Conservation (phyloP, 2,888 invertebrate species). For the Spilarctia lutea region DNA sequence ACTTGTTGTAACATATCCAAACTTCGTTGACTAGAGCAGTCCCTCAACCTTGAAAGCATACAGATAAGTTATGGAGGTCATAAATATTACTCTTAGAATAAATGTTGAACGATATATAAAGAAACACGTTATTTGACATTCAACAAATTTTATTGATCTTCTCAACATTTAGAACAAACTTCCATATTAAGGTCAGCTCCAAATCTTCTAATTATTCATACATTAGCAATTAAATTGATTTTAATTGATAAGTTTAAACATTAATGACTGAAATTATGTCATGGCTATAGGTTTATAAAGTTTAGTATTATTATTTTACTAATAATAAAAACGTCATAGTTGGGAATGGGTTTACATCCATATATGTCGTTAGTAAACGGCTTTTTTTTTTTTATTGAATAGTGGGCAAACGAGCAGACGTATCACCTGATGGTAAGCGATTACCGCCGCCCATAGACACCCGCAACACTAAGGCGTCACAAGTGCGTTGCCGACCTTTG, state of each 20-base stretch:
- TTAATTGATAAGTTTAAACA: not conserved
- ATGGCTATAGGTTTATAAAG: not conserved
- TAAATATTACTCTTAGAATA: not conserved
- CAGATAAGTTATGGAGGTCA: not conserved
- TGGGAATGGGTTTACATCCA: not conserved
- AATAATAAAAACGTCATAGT: not conserved
- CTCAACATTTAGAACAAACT: slow-evolving; percentile 1
- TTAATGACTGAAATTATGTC: not conserved
- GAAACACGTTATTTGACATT: not conserved
- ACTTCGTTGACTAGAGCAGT: not conserved
- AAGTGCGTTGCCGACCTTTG: too few relatives aligned
- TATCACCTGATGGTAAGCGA: too few relatives aligned
- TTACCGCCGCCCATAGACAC: too few relatives aligned
- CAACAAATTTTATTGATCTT: not conserved
- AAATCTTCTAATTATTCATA: not conserved
- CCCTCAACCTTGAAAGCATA: not conserved
- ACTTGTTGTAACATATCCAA: not conserved
- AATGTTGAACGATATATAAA: not conserved
- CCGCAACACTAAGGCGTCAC: too few relatives aligned
- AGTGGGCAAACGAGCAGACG: too few relatives aligned
- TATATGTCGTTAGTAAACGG: not conserved
- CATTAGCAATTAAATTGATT: slow-evolving; percentile 5
- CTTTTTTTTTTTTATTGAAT: too few relatives aligned
- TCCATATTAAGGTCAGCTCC: slow-evolving; percentile 3
- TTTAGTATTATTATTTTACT: not conserved